phyloP scores from a whole-genome alignment of 2,888 invertebrate genomes.

The Hypselothyrea guttata region DNA sequence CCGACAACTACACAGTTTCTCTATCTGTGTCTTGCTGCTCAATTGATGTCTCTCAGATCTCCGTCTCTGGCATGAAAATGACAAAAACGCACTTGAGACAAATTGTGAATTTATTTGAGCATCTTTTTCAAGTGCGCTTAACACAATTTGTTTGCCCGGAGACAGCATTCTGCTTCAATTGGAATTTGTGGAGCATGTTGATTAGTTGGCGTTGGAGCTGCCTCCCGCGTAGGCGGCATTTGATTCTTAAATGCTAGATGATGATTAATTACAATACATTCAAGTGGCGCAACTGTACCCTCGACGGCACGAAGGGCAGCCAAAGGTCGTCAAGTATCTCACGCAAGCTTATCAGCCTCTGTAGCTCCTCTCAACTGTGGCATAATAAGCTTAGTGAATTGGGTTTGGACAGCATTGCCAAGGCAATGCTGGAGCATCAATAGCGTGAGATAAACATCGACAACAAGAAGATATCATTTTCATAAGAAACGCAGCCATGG shows the following conservation, averaged over 20 bases:
- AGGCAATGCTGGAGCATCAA: slow-evolving; percentile 35
- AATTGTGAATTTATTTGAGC: slow-evolving; percentile 73
- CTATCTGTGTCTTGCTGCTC: slow-evolving; percentile 10
- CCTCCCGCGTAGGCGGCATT: slow-evolving; percentile 42
- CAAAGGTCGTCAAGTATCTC: slow-evolving; percentile 19
- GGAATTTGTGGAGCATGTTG: slow-evolving; percentile 29
- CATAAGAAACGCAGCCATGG: slow-evolving; percentile 53
- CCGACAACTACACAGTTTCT: slow-evolving; percentile 35
- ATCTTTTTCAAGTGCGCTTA: slow-evolving; percentile 62
- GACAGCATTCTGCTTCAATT: no score
- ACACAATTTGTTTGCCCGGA: slow-evolving; percentile 61
- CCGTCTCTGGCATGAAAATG: slow-evolving; percentile 63
- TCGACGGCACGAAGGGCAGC: slow-evolving; percentile 38
- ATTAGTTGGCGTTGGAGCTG: slow-evolving; percentile 24
- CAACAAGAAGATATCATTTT: slow-evolving; percentile 52
- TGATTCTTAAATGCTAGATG: slow-evolving; percentile 59
- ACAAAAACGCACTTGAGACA: slow-evolving; percentile 77
- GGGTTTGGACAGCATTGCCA: slow-evolving; percentile 48
- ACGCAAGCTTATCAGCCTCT: slow-evolving; percentile 27
- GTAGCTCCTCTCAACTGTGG: slow-evolving; percentile 42
- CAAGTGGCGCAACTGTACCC: slow-evolving; percentile 33
- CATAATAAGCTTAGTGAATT: slow-evolving; percentile 56
- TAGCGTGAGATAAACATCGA: slow-evolving; percentile 57
- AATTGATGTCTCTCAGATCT: not conserved
- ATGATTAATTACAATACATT: slow-evolving; percentile 64